Percentiles rank a stretch among this genome's conserved stretches.
These are phyloP conservation scores for Calidris pugnax DNA, from an alignment of 2,113 vertebrate genomes.

Conservation along the genomic window DNA sequence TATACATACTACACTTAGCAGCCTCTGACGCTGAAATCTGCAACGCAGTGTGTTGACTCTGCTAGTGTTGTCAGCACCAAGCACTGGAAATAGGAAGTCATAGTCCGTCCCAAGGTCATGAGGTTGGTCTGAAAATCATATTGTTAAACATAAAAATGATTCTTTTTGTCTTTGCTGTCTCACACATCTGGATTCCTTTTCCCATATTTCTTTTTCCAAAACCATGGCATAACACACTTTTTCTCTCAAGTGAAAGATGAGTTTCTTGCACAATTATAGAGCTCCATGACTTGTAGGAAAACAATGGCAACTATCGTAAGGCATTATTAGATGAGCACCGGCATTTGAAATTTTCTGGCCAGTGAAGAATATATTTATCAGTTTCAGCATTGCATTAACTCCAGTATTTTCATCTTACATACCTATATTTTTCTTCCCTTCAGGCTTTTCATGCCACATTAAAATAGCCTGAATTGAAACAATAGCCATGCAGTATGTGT, in stretches of 20 bases:
- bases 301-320: not conserved
- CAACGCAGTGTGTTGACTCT: not conserved
- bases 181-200: not conserved
- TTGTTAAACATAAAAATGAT: not conserved
- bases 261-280: not conserved
- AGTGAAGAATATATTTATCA: not conserved
- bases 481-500: constrained; percentile 43
- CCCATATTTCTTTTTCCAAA: not conserved
- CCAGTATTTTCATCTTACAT: not conserved
- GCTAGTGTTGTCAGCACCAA: not conserved
- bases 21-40: not conserved
- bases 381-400: not conserved
- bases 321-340: not conserved
- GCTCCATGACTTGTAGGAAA: not conserved
- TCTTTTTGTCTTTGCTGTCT: not conserved
- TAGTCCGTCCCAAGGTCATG: not conserved
- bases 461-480: constrained; percentile 67
- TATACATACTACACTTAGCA: not conserved
- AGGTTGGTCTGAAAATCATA: not conserved
- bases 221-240: not conserved
- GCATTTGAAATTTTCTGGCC: not conserved
- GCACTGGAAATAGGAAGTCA: not conserved
- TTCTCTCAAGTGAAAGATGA: not conserved
- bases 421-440: constrained; percentile 6
- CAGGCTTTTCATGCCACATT: constrained; percentile 63